Evolutionary conservation across 2,113 vertebrate species (phyloP).

Genomic region (Cryptotis parvus): DNA sequence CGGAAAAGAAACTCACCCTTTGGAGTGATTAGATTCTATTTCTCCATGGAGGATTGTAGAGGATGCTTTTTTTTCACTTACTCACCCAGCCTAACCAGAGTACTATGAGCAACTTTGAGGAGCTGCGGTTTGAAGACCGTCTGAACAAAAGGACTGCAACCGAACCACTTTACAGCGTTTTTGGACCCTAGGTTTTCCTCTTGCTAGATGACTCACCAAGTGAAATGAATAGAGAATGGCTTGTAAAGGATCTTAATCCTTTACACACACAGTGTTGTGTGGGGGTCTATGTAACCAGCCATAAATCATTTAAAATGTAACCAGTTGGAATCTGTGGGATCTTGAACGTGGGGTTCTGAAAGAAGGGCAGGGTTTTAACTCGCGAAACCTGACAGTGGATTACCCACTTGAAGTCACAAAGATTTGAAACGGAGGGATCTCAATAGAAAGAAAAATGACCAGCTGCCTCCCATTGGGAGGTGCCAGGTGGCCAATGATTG

Average conservation of each 20-base stretch:
- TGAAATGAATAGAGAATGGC: no score
- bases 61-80: neutral
- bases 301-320: no score
- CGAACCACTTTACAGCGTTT: neutral
- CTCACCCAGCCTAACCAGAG: neutral
- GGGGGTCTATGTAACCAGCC: no score
- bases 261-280: no score
- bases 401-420: neutral
- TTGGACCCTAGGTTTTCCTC: no score
- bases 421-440: neutral
- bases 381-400: neutral
- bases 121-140: neutral
- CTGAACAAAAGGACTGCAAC: neutral
- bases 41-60: neutral
- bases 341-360: no score
- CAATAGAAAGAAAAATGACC: neutral
- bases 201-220: no score
- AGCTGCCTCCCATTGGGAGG: no score
- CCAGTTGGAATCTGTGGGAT: no score
- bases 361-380: neutral
- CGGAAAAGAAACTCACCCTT: neutral
- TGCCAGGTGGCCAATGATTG: no score
- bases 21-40: neutral
- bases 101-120: neutral
- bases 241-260: no score